A percentile compares a stretch with the other conserved stretches of the same genome.
Conservation (phyloP, 2,113 vertebrate species). For the Uropsilus gracilis region DNA sequence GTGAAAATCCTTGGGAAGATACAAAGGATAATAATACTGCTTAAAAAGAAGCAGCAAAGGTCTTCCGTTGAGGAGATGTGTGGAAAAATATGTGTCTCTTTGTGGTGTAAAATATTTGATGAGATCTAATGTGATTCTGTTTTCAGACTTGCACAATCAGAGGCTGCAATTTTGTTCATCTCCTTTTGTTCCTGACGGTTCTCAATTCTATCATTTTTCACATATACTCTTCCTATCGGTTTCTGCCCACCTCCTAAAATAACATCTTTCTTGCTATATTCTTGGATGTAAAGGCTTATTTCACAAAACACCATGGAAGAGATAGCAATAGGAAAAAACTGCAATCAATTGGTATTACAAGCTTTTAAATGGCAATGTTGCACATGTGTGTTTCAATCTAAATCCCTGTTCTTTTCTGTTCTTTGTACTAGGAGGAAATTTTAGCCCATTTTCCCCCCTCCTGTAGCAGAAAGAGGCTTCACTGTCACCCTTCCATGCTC, state of each 20-base stretch:
- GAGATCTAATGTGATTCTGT: background rate
- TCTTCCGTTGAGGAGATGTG: background rate
- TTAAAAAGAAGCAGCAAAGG: background rate
- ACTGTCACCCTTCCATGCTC: background rate
- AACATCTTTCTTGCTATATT: background rate
- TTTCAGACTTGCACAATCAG: background rate
- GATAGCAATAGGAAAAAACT: background rate
- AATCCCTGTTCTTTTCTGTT: background rate
- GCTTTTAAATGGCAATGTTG: background rate
- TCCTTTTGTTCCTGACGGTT: background rate
- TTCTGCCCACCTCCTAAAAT: background rate
- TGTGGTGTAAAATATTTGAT: background rate
- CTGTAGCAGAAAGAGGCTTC: background rate
- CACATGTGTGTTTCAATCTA: background rate
- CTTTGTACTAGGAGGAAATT: constrained; percentile 59
- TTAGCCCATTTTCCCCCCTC: constrained; percentile 1
- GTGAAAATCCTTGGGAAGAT: background rate
- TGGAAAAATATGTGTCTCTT: background rate
- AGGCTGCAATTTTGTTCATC: background rate
- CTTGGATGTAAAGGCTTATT: background rate
- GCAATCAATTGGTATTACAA: background rate
- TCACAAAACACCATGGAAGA: background rate
- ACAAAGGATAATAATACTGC: background rate
- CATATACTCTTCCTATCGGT: background rate
- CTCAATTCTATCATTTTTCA: background rate